Base-by-base conservation (phyloP, 2,113 vertebrate species). In the Leptodactylus fuscus region DNA sequence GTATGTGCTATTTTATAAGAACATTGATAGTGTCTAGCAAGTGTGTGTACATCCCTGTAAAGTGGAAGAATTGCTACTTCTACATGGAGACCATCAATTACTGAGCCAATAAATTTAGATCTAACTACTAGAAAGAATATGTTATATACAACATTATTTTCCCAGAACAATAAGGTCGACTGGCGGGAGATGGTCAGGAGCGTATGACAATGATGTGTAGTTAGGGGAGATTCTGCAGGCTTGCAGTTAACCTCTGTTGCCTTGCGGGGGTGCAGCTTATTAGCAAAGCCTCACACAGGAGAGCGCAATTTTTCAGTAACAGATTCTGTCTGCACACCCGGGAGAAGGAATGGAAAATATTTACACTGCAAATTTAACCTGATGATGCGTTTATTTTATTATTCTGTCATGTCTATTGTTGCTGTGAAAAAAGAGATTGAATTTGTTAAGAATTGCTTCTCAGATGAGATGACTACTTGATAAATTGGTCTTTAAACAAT, bases 221-320 rank as follows among this genome's bases (percentile, higher is more conserved):
- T 80, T 80, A 62, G 41, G 18, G 60, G 55, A 44, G 77, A 60
- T 44, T 80, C 51, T 49, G 71, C 53, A 75, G 71, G 48, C 70
- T 60, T 62, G 82, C 38, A 83, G 76, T 75, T 83, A 83, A 83
- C 82, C 71, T 75, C 70, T 60, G 53, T 13, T 46, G 51, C 70
- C 82, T 83, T 83, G 51, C 20, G 53, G 82, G 69, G 82, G 36
- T 75, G 69, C 81, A 53, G 38, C 36, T 83, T 74, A 83, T 62
- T 85, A 77, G 58, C 41, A 75, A 84, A 65, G 74, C 46, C 20
- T 69, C 60, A 51, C 51, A 69, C 12, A 5, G 44, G 34, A 83
- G 36, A 75, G 20, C 22, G 41, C 15, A 27, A 67, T 49, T 69
- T 67, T 70, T 81, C 62, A 18, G 11, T 46, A 65, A 44, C 53